These are phyloP conservation scores for Homarus gammarus DNA, from an alignment of 2,888 invertebrate species.

Conservation along the genomic window DNA sequence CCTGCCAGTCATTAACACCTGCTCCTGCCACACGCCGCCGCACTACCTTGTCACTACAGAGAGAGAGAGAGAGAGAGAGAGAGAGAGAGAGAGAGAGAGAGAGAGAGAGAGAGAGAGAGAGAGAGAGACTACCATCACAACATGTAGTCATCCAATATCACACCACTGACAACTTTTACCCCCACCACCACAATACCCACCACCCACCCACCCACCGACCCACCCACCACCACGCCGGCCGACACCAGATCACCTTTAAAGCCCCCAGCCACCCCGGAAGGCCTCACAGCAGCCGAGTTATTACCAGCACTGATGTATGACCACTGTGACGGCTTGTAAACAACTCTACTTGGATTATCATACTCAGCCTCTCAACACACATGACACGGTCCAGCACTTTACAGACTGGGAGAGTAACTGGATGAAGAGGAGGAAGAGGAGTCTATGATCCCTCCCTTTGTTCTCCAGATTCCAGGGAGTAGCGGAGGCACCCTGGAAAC, in stretches of 20 bases:
- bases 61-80: not conserved
- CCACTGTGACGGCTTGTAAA: not conserved
- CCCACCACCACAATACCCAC: not conserved
- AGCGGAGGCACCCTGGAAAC: too few species aligned
- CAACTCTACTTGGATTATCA: not conserved
- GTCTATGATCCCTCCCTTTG: too few species aligned
- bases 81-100: not conserved
- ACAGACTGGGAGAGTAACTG: too few species aligned
- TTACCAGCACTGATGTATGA: not conserved
- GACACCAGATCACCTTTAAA: conserved; percentile 5
- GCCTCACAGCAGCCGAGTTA: not conserved
- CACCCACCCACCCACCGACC: not conserved
- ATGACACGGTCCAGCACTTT: too few species aligned
- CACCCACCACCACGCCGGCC: not conserved
- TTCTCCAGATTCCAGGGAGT: too few species aligned
- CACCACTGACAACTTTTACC: too few species aligned
- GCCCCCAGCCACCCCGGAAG: not conserved
- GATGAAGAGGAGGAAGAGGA: too few species aligned
- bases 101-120: too few species aligned
- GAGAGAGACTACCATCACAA: not conserved
- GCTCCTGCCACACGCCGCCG: too few species aligned
- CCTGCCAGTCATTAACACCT: too few species aligned
- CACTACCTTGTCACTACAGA: not conserved
- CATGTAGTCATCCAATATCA: not conserved
- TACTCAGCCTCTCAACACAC: too few species aligned